phyloP scores from a whole-genome alignment of 1,140 invertebrate species.

The Bombus terrestris region DNA sequence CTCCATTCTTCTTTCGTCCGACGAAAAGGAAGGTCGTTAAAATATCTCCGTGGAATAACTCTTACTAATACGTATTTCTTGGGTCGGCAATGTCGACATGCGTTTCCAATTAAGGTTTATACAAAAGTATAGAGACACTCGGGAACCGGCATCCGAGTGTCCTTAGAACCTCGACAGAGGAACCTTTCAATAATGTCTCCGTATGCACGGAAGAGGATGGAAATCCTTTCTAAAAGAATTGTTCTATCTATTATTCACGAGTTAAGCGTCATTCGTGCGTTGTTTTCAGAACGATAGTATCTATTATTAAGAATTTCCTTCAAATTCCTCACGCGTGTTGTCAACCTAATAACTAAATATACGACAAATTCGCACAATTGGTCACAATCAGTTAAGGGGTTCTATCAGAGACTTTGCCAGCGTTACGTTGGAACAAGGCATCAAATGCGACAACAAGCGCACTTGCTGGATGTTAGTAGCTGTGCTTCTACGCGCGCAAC shows the following conservation, averaged over 20 bases:
- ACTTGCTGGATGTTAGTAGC: not conserved
- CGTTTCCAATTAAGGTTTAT: conserved; percentile 55
- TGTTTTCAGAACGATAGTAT: not conserved
- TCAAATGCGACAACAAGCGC: conserved; percentile 29
- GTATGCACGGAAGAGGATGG: not conserved
- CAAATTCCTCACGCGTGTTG: not conserved
- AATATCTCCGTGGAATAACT: not conserved
- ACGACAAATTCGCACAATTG: too few species aligned
- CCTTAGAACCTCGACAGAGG: not conserved
- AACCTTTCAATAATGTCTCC: not conserved
- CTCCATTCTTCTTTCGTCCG: too few species aligned
- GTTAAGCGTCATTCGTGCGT: not conserved
- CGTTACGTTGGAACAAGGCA: not conserved
- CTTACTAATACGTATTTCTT: not conserved
- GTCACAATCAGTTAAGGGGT: too few species aligned
- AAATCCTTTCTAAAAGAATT: not conserved
- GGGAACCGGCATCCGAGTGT: conserved; percentile 11
- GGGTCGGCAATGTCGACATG: not conserved
- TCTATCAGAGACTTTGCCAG: not conserved
- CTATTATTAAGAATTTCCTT: too few species aligned
- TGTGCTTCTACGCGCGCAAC: not conserved
- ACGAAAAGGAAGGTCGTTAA: not conserved
- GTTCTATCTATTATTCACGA: not conserved
- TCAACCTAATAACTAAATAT: not conserved
- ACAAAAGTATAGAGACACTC: conserved; percentile 11